Percentiles rank a stretch among this genome's conserved stretches.
These are phyloP conservation scores for Sinopyrophorus schimmeli DNA, from an alignment of 2,888 invertebrate genomes.

Conservation along the genomic window DNA sequence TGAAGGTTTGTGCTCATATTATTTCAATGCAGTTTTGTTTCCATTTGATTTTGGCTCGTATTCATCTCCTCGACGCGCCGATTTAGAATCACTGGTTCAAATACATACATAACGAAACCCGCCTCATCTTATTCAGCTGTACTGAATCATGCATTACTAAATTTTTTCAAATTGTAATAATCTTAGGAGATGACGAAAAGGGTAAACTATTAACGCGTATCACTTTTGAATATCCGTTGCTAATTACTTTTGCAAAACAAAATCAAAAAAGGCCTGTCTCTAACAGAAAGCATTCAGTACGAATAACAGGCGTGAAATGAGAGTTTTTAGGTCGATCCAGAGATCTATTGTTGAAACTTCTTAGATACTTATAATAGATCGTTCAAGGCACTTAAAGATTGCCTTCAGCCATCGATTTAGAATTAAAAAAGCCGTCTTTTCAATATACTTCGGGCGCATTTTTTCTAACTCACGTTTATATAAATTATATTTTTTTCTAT, in stretches of 20 bases:
- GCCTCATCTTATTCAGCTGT: too few relatives aligned
- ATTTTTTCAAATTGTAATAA: too few relatives aligned
- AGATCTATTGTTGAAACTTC: constrained; percentile 35
- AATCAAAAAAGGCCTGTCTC: constrained; percentile 28
- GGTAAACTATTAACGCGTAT: constrained; percentile 3
- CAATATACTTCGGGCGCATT: constrained; percentile 22
- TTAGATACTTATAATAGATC: constrained; percentile 33
- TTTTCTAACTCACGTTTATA: constrained; percentile 26
- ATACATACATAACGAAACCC: too few relatives aligned
- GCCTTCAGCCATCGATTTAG: constrained; percentile 31
- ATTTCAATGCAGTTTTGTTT: too few relatives aligned
- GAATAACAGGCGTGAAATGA: constrained; percentile 52
- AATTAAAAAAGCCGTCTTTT: constrained; percentile 29
- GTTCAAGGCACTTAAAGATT: constrained; percentile 32
- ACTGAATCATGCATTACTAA: too few relatives aligned
- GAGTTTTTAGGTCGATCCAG: constrained; percentile 42
- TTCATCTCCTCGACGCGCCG: too few relatives aligned
- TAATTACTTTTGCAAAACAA: constrained; percentile 36
- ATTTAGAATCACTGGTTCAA: too few relatives aligned
- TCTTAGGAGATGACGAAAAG: too few relatives aligned
- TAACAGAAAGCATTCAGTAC: constrained; percentile 45
- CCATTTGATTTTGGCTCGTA: too few relatives aligned
- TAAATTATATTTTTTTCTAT: constrained; percentile 29
- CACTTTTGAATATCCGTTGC: constrained; percentile 21
- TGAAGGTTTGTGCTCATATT: too few relatives aligned